phyloP scores from a whole-genome alignment of 2,888 invertebrate species.

The Chymomyza fuscimana region DNA sequence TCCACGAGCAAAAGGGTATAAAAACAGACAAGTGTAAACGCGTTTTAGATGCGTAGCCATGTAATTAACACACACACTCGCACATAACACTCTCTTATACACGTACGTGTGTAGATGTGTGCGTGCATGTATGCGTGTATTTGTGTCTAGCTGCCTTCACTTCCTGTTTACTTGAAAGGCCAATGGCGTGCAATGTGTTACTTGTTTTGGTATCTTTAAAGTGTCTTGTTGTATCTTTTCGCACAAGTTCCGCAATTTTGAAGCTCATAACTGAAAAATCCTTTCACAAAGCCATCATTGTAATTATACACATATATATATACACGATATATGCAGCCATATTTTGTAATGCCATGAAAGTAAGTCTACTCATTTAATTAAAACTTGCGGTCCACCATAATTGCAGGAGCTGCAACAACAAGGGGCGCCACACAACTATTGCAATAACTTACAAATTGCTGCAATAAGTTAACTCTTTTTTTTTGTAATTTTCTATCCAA shows the following conservation, averaged over 20 bases:
- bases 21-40: too few species aligned
- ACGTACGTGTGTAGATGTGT: background rate
- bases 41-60: conserved; percentile 27
- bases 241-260: conserved; percentile 38
- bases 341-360: background rate
- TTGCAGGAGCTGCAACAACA: background rate
- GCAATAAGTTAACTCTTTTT: background rate
- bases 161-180: conserved; percentile 38
- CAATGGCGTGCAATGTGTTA: conserved; percentile 7
- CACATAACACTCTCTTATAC: too few species aligned
- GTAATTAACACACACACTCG: conserved; percentile 28
- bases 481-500: background rate
- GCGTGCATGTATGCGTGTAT: background rate
- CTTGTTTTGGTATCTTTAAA: conserved; percentile 23
- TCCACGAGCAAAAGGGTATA: too few species aligned
- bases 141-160: conserved; percentile 13
- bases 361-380: conserved; percentile 4
- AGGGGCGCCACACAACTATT: background rate
- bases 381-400: background rate
- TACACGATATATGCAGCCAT: background rate
- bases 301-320: too few species aligned
- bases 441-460: background rate
- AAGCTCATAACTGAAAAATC: conserved; percentile 21
- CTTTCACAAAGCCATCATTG: conserved; percentile 40
- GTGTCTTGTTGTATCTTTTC: conserved; percentile 9